Conservation (phyloP, 2,797 vertebrate species). For the Varecia variegata region DNA sequence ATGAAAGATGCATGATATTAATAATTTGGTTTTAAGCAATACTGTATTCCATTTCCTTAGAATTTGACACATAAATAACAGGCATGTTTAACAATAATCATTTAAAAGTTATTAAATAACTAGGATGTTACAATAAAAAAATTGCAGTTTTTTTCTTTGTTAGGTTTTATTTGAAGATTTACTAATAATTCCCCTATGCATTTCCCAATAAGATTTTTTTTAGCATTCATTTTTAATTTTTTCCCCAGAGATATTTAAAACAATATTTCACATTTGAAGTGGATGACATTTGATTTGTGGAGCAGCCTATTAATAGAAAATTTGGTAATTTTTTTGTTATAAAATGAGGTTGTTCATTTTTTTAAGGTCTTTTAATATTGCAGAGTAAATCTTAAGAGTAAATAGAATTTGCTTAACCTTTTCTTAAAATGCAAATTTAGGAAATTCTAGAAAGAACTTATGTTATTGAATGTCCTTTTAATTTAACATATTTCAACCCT, state of each 20-base stretch:
- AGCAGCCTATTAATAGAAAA: background rate
- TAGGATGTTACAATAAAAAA: background rate
- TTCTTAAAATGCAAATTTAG: conserved; percentile 33
- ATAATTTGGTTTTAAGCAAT: conserved; percentile 33
- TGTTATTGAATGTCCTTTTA: background rate
- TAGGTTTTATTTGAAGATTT: conserved; percentile 19
- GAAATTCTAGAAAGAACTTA: background rate
- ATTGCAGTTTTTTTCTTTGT: background rate
- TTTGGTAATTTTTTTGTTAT: background rate
- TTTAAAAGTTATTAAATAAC: background rate
- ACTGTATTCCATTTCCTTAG: conserved; percentile 8
- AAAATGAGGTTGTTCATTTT: conserved; percentile 24
- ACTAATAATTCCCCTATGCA: background rate
- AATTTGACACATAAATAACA: conserved; percentile 6
- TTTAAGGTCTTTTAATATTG: background rate
- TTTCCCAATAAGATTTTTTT: background rate
- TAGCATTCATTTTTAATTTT: background rate
- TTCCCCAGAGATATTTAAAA: background rate
- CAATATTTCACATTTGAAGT: conserved; percentile 45
- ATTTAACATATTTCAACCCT: background rate
- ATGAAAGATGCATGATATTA: background rate
- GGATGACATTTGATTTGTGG: background rate
- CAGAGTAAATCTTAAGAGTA: background rate
- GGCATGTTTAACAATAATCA: background rate
- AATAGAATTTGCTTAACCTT: background rate